A percentile compares a stretch with the other conserved stretches of the same genome.
Conservation (phyloP, 30 jellyfish, hydroid and myxozoan genomes). For the Aurelia aurita complex sp. Pacific region DNA sequence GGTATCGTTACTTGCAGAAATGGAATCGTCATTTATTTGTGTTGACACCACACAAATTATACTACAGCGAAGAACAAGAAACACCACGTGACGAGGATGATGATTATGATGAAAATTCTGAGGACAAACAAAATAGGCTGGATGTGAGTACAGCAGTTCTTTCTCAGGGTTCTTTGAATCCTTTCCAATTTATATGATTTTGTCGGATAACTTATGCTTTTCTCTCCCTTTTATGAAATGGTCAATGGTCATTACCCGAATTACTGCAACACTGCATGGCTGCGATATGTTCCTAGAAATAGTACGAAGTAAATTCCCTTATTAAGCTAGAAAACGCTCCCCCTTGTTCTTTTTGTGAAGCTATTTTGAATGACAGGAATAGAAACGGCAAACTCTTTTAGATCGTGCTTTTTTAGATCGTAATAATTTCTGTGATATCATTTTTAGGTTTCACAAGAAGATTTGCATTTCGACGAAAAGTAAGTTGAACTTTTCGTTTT, state of each 20-base stretch:
- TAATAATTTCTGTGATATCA: neutral
- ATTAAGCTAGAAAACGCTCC: too few species aligned
- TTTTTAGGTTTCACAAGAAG: constrained; percentile 80
- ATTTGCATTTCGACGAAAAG: constrained; percentile 92
- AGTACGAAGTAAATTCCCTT: too few species aligned
- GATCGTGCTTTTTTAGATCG: neutral
- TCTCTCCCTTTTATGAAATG: too few species aligned
- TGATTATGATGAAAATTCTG: constrained; percentile 77
- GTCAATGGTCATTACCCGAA: too few species aligned
- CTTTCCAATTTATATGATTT: too few species aligned
- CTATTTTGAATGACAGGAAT: too few species aligned
- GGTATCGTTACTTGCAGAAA: constrained; percentile 31
- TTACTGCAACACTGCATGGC: too few species aligned
- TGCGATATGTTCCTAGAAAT: too few species aligned
- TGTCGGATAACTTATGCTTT: too few species aligned
- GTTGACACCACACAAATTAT: constrained; percentile 78
- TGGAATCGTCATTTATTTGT: constrained; percentile 97
- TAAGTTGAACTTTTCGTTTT: constrained; percentile 1
- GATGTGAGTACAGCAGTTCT: neutral
- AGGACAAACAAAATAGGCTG: constrained; percentile 33
- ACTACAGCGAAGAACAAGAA: constrained; percentile 92
- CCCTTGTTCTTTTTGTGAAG: too few species aligned
- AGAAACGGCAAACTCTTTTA: neutral
- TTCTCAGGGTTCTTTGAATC: too few species aligned
- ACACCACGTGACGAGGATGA: constrained; percentile 93